Percentiles rank a stretch among this genome's conserved stretches.
phyloP scores from a whole-genome alignment of 2,797 vertebrate genomes.

The Saxicola maurus region DNA sequence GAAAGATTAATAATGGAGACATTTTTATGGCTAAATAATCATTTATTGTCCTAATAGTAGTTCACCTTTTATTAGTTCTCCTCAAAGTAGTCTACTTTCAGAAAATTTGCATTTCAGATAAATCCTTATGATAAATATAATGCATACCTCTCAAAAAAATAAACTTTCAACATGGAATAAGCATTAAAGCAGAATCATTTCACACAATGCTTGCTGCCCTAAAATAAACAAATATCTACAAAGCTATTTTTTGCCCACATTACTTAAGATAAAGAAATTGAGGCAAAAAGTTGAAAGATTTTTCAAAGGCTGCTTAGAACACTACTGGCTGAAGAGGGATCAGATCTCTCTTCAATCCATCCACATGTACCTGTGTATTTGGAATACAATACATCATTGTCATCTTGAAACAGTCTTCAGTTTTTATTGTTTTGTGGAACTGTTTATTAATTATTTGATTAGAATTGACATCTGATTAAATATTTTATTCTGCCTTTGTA shows the following conservation, averaged over 20 bases:
- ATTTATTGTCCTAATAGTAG: neutral
- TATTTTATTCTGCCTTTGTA: conserved; percentile 32
- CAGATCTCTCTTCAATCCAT: neutral
- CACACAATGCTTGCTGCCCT: neutral
- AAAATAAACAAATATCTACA: neutral
- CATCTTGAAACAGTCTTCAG: neutral
- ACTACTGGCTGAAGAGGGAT: neutral
- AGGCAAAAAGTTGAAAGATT: neutral
- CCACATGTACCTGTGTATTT: neutral
- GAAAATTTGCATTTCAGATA: neutral
- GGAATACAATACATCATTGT: neutral
- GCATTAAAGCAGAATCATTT: neutral
- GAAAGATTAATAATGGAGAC: neutral
- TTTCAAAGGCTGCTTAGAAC: neutral
- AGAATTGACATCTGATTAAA: conserved; percentile 11
- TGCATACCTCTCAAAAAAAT: neutral
- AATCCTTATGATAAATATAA: neutral
- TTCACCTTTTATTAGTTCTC: neutral
- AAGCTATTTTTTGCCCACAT: neutral
- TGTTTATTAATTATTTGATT: conserved; percentile 19
- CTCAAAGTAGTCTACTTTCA: neutral
- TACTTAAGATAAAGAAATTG: neutral
- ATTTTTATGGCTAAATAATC: neutral
- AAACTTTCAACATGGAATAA: neutral
- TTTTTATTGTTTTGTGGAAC: neutral